Evolutionary conservation across 1,140 invertebrate genomes (phyloP), one percentile per base, ranked within the genome.

Genomic region (Aphidius gifuensis): DNA sequence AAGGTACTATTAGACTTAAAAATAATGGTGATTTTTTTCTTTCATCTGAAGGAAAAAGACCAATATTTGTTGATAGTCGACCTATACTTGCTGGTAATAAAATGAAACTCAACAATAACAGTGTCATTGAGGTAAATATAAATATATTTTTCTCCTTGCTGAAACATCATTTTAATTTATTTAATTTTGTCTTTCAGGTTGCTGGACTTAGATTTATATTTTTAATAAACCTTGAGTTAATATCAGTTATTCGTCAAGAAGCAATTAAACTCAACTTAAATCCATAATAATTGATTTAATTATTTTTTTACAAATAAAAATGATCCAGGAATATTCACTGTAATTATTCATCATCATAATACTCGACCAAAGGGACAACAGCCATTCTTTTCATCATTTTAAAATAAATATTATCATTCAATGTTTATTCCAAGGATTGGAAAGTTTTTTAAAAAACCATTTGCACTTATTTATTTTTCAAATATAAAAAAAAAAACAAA

Each of bases 21-120:
- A 93, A 93, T 75, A 96, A 90, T 70, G 96, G 95, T 0, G 95
- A 98, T 73, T 98, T 98, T 78, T 92, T 93, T 69, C 84, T 99
- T 60, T 89, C 90, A 5, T 98, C 97, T 62, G 93, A 97, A 77
- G 96, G 96, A n/a, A 97, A 97, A 74, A 78, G 96, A 65, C 89
- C 94, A 0, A 92, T 98, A 66, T 96, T 92, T 77, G 91, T 99
- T 5, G 94, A 99, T 77, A 94, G 95, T 4, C 87, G 91, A 67
- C 93, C 94, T 1, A 86, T 98, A 51, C 81, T 95, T 4, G 85
- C 86, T 49, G 93, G 92, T 21, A 93, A 90, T 73, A 95, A 95
- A 83, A 88, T 88, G 38, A 90, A 92, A 69, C 82, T 98, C 3
- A 91, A 90, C 67, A 92, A 98, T 77, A 97, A 98, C 79, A 93